Conservation (phyloP, 2,888 invertebrate genomes). For the Drosophila ezoana region DNA sequence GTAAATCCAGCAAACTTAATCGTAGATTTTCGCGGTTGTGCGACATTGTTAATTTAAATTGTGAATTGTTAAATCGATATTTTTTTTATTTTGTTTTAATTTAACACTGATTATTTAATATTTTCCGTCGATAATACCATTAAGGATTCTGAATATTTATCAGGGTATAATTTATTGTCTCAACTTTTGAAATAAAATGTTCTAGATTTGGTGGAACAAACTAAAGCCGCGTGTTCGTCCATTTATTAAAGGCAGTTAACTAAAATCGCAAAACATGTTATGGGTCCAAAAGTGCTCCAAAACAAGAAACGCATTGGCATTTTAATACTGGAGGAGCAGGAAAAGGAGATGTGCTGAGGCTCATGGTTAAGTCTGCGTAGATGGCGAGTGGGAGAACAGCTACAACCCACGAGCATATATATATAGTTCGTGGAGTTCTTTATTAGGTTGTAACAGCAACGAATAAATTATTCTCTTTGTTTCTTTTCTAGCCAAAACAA, state of each 20-base stretch:
- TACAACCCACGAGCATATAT: slow-evolving; percentile 47
- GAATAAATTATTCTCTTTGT: neutral
- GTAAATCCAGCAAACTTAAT: slow-evolving; percentile 83
- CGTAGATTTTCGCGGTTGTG: slow-evolving; percentile 84
- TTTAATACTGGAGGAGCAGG: slow-evolving; percentile 42
- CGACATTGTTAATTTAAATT: slow-evolving; percentile 69
- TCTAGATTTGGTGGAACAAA: slow-evolving; percentile 15
- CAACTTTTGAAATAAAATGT: neutral
- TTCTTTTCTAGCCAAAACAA: slow-evolving; percentile 10
- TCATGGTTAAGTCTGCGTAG: slow-evolving; percentile 56
- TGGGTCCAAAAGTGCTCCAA: slow-evolving; percentile 10
- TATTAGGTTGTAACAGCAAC: slow-evolving; percentile 16
- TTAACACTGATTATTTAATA: slow-evolving; percentile 20
- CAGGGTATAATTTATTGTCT: neutral
- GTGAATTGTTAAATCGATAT: slow-evolving; percentile 14
- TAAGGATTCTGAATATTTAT: neutral
- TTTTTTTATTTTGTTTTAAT: slow-evolving; percentile 10
- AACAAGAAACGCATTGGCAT: slow-evolving; percentile 25
- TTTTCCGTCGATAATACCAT: slow-evolving; percentile 5
- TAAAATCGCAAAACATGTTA: slow-evolving; percentile 34
- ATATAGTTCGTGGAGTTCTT: slow-evolving; percentile 31
- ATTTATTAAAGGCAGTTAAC: slow-evolving; percentile 37
- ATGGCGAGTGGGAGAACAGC: slow-evolving; percentile 74
- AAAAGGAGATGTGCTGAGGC: slow-evolving; percentile 15
- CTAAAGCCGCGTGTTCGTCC: slow-evolving; percentile 29